A percentile compares a stretch with the other conserved stretches of the same genome.
These are phyloP conservation scores for Cygnus atratus DNA, from an alignment of 2,113 vertebrate species.

Conservation along the genomic window DNA sequence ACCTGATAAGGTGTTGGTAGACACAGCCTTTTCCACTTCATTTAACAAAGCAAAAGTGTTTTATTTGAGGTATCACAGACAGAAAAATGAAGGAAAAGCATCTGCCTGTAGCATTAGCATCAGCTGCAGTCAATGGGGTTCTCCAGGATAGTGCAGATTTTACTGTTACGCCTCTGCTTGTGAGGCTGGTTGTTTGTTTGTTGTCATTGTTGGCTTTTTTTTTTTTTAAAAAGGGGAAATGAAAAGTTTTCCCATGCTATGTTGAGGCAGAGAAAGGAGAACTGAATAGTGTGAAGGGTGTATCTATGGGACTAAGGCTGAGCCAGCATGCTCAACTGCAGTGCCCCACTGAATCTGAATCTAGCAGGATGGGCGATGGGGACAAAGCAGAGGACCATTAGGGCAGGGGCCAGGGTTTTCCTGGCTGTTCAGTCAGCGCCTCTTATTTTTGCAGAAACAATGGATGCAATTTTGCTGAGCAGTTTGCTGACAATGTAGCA, in stretches of 20 bases:
- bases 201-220: too few species aligned
- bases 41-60: not conserved
- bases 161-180: not conserved
- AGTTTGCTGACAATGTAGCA: not conserved
- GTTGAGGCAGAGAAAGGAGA: slow-evolving; percentile 2
- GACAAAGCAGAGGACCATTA: not conserved
- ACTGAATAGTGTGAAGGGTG: not conserved
- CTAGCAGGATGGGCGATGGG: not conserved
- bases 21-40: not conserved
- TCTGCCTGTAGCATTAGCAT: not conserved
- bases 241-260: slow-evolving; percentile 11
- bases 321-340: rapidly evolving
- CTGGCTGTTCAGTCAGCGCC: rapidly evolving
- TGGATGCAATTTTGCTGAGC: rapidly evolving
- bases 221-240: not conserved
- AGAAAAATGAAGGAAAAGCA: not conserved
- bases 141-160: not conserved
- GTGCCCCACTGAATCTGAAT: not conserved
- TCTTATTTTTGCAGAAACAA: not conserved
- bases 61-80: not conserved
- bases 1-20: not conserved
- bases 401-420: too few species aligned
- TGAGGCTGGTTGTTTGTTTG: not conserved
- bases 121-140: not conserved
- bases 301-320: rapidly evolving